Percentiles rank a stretch among this genome's conserved stretches.
These are phyloP conservation scores for Gymnoscelis rufifasciata DNA, from an alignment of 2,888 invertebrate genomes.

Conservation along the genomic window DNA sequence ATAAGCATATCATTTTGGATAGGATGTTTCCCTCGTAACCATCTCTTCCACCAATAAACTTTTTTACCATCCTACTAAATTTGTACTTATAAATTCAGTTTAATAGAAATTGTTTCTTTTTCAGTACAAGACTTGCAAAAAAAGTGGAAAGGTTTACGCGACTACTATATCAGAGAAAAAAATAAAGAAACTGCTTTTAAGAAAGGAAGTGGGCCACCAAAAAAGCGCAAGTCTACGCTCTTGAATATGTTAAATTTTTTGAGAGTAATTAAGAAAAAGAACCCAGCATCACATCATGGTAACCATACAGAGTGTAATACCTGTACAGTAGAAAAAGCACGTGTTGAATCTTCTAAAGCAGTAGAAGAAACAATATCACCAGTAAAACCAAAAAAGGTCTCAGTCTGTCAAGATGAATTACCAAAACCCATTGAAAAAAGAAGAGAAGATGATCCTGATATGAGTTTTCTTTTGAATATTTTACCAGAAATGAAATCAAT, in stretches of 20 bases:
- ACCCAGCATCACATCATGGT: conserved; percentile 17
- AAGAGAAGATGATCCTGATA: conserved; percentile 26
- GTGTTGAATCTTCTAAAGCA: conserved; percentile 20
- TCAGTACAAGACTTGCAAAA: conserved; percentile 37
- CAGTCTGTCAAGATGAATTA: conserved; percentile 26
- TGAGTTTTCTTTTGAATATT: conserved; percentile 28
- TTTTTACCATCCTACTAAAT: too few species aligned
- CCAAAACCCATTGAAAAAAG: conserved; percentile 25
- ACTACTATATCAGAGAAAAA: conserved; percentile 35
- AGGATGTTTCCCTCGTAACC: too few species aligned
- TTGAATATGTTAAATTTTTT: conserved; percentile 28
- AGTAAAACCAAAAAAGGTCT: conserved; percentile 25
- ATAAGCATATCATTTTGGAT: too few species aligned
- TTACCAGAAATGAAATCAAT: conserved; percentile 31
- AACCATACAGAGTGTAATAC: conserved; percentile 8
- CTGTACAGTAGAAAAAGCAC: conserved; percentile 15
- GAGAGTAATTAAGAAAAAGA: conserved; percentile 21
- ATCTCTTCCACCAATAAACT: too few species aligned
- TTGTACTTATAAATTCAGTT: too few species aligned
- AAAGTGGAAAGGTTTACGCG: conserved; percentile 39
- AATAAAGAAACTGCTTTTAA: conserved; percentile 26
- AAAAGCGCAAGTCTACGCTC: conserved; percentile 26
- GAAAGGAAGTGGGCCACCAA: conserved; percentile 24
- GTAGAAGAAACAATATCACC: conserved; percentile 13
- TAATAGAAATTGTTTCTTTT: conserved; percentile 28